These are phyloP conservation scores for Ahaetulla prasina DNA, from an alignment of 2,113 vertebrate species.

Conservation along the genomic window DNA sequence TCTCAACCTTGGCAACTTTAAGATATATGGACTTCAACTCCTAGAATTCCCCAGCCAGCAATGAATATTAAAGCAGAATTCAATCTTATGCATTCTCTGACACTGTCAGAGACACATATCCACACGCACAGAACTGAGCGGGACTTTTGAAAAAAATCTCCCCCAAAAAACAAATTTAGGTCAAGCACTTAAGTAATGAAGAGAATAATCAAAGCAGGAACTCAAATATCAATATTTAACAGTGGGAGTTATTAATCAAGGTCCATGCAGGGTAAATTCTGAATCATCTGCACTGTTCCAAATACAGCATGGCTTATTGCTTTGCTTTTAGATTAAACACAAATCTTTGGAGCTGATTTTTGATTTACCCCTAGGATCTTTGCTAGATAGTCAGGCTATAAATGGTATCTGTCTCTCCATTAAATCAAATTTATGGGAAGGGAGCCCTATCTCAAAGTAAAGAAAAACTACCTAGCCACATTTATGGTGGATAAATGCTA, in stretches of 20 bases:
- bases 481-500: rapidly evolving
- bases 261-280: not conserved
- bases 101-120: not conserved
- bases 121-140: not conserved
- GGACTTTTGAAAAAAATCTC: not conserved
- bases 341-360: not conserved
- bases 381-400: not conserved
- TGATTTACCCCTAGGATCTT: not conserved
- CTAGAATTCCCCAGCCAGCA: not conserved
- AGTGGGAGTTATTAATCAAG: not conserved
- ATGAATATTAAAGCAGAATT: not conserved
- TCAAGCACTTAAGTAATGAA: not conserved
- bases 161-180: not conserved
- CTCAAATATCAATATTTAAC: not conserved
- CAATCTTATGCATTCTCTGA: not conserved
- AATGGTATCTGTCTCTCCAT: not conserved
- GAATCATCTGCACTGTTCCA: not conserved
- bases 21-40: not conserved
- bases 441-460: not conserved
- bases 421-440: rapidly evolving
- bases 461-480: rapidly evolving
- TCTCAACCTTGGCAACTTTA: not conserved
- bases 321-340: not conserved
- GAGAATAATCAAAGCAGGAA: not conserved
- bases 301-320: not conserved